phyloP scores from a whole-genome alignment of 1,140 invertebrate genomes.

The Drosophila ohnishii region DNA sequence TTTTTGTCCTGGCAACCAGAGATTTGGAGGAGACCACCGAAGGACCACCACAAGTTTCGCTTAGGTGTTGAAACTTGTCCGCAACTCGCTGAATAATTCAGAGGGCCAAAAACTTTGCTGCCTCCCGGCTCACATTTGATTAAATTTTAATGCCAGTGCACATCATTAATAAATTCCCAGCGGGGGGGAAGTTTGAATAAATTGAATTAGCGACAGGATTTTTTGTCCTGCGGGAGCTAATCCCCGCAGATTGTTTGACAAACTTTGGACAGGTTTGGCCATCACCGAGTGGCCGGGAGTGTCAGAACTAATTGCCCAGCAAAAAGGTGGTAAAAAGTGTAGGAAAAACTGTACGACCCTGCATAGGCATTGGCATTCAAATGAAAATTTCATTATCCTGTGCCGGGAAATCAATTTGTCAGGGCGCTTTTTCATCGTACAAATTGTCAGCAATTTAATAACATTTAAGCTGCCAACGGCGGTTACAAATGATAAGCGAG shows the following conservation, averaged over 20 bases:
- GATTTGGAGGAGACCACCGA: conserved; percentile 7
- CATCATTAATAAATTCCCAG: conserved; percentile 74
- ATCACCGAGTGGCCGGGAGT: conserved; percentile 14
- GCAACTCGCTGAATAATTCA: conserved; percentile 75
- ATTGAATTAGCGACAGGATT: conserved; percentile 64
- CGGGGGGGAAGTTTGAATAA: conserved; percentile 45
- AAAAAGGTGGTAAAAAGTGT: conserved; percentile 26
- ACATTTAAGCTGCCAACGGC: conserved; percentile 69
- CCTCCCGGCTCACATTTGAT: conserved; percentile 59
- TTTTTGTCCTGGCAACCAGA: conserved; percentile 47
- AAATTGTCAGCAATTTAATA: conserved; percentile 79
- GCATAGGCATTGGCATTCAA: conserved; percentile 39
- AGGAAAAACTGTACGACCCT: neutral
- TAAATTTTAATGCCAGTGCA: conserved; percentile 74
- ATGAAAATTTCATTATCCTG: conserved; percentile 63
- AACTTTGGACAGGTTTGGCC: conserved; percentile 59
- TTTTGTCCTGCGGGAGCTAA: conserved; percentile 39
- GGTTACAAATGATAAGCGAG: conserved; percentile 50
- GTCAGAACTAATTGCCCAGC: conserved; percentile 63
- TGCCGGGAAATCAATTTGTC: conserved; percentile 66
- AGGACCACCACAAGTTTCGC: conserved; percentile 30
- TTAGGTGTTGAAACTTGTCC: conserved; percentile 74
- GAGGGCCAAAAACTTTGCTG: conserved; percentile 46
- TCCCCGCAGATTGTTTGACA: conserved; percentile 56
- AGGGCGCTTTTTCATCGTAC: conserved; percentile 56